These are phyloP conservation scores for Tympanuchus pallidicinctus DNA, from an alignment of 2,113 vertebrate species.

Conservation along the genomic window DNA sequence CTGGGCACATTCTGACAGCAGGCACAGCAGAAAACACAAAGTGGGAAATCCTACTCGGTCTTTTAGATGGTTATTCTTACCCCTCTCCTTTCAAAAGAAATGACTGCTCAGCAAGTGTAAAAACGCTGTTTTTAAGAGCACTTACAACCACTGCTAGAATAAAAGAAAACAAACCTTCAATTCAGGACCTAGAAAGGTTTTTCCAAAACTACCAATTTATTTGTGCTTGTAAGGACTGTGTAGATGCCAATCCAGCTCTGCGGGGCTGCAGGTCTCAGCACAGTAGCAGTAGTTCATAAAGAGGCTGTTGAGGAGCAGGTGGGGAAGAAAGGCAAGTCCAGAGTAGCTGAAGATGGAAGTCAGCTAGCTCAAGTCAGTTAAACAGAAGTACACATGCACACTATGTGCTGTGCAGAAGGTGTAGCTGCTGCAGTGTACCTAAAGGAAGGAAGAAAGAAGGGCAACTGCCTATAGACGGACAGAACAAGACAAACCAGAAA, in stretches of 20 bases:
- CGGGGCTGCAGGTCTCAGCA: not conserved
- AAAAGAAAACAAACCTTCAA: not conserved
- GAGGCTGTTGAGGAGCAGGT: rapidly evolving
- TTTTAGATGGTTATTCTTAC: not conserved
- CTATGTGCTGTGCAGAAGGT: not conserved
- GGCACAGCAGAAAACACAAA: not conserved
- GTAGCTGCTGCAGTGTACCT: not conserved
- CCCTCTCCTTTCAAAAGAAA: not conserved
- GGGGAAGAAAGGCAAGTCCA: not conserved
- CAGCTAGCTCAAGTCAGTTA: not conserved
- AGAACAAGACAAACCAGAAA: constrained; percentile 10
- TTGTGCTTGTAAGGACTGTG: not conserved
- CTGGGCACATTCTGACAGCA: not conserved
- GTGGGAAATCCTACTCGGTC: not conserved
- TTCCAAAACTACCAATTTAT: not conserved
- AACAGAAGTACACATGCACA: not conserved
- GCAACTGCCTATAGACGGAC: not conserved
- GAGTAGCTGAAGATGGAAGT: not conserved
- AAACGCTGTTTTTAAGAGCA: not conserved
- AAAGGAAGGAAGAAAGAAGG: not conserved
- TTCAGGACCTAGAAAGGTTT: not conserved
- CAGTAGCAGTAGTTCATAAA: not conserved
- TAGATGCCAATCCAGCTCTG: not conserved
- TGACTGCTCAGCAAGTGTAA: not conserved
- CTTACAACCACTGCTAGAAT: not conserved